These are phyloP conservation scores for Oligia latruncula DNA, from an alignment of 2,888 invertebrate species.

Conservation along the genomic window DNA sequence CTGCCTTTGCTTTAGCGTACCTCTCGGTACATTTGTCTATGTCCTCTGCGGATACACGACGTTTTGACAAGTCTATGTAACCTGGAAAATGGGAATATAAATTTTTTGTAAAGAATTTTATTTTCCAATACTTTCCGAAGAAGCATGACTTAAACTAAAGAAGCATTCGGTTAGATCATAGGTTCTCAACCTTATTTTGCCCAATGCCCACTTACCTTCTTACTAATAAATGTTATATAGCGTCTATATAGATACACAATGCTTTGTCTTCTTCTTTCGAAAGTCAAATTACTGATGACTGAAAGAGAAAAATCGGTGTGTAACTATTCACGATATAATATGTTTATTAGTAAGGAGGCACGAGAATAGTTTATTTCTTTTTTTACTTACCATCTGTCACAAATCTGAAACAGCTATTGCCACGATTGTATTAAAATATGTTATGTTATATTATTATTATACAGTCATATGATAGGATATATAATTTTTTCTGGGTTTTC, in stretches of 20 bases:
- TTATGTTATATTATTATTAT: background rate
- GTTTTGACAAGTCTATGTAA: slow-evolving; percentile 99
- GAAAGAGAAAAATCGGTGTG: no score
- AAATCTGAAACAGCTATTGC: background rate
- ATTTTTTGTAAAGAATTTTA: background rate
- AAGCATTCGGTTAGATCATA: no score
- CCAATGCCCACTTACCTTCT: background rate
- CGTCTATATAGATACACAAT: no score
- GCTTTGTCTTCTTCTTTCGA: no score
- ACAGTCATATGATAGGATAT: no score
- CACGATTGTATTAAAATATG: background rate
- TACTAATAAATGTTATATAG: no score
- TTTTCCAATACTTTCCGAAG: background rate
- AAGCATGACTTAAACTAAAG: background rate
- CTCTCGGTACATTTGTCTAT: slow-evolving; percentile 99
- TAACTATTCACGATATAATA: no score
- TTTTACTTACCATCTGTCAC: background rate
- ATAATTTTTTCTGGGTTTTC: background rate
- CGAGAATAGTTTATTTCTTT: no score
- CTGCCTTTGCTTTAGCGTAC: slow-evolving; percentile 99
- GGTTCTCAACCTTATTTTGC: background rate
- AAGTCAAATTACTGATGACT: no score
- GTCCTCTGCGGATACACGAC: slow-evolving; percentile 99
- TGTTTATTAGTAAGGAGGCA: no score
- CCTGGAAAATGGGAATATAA: slow-evolving; percentile 88